phyloP scores from a whole-genome alignment of 2,797 vertebrate species.

The Percopsis omiscomaycus region DNA sequence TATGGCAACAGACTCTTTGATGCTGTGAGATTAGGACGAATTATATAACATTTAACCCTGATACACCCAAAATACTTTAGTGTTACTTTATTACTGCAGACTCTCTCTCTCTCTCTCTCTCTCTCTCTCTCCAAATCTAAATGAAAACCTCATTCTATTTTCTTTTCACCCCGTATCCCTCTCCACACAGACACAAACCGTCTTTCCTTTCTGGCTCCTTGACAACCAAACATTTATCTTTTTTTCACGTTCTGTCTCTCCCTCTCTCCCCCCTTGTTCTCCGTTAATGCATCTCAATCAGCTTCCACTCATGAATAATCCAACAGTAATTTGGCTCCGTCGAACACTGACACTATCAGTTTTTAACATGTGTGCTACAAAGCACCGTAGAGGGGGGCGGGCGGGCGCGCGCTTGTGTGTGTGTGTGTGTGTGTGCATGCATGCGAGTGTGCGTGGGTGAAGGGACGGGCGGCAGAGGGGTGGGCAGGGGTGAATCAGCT shows the following conservation, averaged over 20 bases:
- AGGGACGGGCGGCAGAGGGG: constrained; percentile 56
- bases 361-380: constrained; percentile 73
- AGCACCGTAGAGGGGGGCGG: constrained; percentile 45
- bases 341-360: constrained; percentile 70
- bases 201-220: constrained; percentile 38
- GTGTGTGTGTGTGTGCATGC: background rate
- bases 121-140: background rate
- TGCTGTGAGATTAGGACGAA: constrained; percentile 70
- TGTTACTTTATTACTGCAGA: constrained; percentile 44
- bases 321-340: constrained; percentile 68
- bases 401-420: constrained; percentile 29
- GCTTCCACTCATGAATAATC: constrained; percentile 67
- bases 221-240: constrained; percentile 34
- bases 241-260: background rate
- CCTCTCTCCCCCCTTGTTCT: background rate
- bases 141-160: constrained; percentile 11
- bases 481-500: constrained; percentile 53
- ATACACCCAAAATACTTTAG: constrained; percentile 18
- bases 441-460: background rate
- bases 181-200: background rate
- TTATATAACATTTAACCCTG: constrained; percentile 72
- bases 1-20: constrained; percentile 70
- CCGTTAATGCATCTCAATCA: constrained; percentile 58
- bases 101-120: constrained; percentile 22
- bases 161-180: constrained; percentile 5